Conservation (phyloP, 2,888 invertebrate species). For the Nomada ferruginata region DNA sequence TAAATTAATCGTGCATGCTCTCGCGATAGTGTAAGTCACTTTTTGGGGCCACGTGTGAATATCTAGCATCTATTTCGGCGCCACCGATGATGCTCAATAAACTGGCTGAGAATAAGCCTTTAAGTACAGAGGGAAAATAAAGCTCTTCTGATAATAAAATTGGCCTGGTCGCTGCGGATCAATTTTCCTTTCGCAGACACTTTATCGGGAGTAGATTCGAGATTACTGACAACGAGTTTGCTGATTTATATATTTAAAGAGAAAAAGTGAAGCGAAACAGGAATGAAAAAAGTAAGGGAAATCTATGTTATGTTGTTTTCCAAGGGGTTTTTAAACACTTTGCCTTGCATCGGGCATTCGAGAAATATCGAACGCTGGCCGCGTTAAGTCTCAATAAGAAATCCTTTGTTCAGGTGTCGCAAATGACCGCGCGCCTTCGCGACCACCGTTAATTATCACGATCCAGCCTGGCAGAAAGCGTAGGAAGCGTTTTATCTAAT, state of each 20-base stretch:
- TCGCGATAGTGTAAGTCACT: neutral
- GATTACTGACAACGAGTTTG: too few relatives aligned
- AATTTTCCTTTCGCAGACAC: too few relatives aligned
- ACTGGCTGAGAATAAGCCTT: neutral
- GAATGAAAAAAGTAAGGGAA: too few relatives aligned
- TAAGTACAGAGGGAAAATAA: neutral
- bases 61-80: neutral
- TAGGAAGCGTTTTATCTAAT: constrained; percentile 49
- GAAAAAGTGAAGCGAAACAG: too few relatives aligned
- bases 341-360: too few relatives aligned
- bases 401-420: constrained; percentile 37
- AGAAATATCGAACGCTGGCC: too few relatives aligned
- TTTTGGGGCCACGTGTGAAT: constrained; percentile 7
- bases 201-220: too few relatives aligned
- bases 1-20: constrained; percentile 8
- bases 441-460: constrained; percentile 39
- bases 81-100: neutral
- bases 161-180: too few relatives aligned
- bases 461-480: constrained; percentile 41
- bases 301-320: too few relatives aligned
- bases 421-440: constrained; percentile 11
- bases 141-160: neutral
- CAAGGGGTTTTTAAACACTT: too few relatives aligned
- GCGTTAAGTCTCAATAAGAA: constrained; percentile 18
- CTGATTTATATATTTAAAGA: too few relatives aligned